Percentiles rank a stretch among this genome's conserved stretches.
phyloP scores from a whole-genome alignment of 2,797 vertebrate genomes.

The Pristis pectinata region DNA sequence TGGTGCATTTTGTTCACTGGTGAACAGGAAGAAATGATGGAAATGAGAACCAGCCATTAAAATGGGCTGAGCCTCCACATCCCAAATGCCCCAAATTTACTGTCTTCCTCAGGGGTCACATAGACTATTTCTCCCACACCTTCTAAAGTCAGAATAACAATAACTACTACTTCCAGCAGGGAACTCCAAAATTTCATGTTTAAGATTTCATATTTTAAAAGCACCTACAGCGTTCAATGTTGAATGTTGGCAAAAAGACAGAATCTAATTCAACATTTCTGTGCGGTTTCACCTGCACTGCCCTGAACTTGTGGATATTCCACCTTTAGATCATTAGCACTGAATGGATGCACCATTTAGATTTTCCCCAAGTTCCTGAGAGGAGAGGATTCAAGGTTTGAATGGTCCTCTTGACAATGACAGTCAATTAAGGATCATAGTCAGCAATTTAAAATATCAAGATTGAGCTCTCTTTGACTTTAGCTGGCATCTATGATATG shows the following conservation, averaged over 20 bases:
- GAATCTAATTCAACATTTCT: background rate
- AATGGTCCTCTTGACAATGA: background rate
- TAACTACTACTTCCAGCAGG: too few species aligned
- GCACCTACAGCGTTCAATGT: background rate
- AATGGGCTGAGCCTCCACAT: too few species aligned
- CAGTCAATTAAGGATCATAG: background rate
- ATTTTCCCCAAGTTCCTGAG: background rate
- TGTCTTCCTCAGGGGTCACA: too few species aligned
- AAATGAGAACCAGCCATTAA: too few species aligned
- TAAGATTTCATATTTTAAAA: too few species aligned
- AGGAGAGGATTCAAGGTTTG: background rate
- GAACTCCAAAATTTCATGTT: too few species aligned
- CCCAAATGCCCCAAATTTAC: too few species aligned
- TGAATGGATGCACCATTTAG: background rate
- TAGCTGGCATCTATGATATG: background rate
- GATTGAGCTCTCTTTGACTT: background rate
- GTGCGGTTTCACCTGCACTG: background rate
- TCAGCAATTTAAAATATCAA: background rate
- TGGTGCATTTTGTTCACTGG: too few species aligned
- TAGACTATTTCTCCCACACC: too few species aligned
- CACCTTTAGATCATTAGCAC: background rate
- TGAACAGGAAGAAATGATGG: too few species aligned
- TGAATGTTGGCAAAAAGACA: background rate
- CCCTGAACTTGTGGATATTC: background rate
- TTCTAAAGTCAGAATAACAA: too few species aligned